Conservation (phyloP, 2,797 vertebrate species). For the Scolopax rusticola region DNA sequence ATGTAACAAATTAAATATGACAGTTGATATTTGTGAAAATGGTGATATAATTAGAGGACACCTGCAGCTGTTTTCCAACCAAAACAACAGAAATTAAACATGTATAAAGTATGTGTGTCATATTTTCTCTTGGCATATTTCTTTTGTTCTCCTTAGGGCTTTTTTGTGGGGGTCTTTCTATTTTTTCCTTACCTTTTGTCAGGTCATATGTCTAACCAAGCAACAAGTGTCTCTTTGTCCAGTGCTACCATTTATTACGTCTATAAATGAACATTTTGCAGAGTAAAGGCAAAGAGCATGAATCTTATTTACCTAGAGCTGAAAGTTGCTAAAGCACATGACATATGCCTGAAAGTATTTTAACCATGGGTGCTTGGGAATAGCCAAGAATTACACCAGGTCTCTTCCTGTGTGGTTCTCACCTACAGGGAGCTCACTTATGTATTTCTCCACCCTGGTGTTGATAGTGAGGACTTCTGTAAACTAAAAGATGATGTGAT, state of each 20-base stretch:
- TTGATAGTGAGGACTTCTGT: neutral
- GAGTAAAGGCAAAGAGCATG: conserved; percentile 25
- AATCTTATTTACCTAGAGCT: conserved; percentile 27
- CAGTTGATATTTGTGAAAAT: conserved; percentile 87
- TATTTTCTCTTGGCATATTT: conserved; percentile 68
- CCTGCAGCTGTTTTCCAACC: conserved; percentile 86
- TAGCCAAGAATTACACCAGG: neutral
- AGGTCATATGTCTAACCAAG: conserved; percentile 49
- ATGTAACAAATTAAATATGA: conserved; percentile 85
- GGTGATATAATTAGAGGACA: conserved; percentile 86
- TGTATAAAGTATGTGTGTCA: conserved; percentile 79
- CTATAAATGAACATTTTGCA: conserved; percentile 28
- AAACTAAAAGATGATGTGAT: neutral
- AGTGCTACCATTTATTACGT: conserved; percentile 14
- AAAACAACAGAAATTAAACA: conserved; percentile 87
- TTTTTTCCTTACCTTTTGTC: conserved; percentile 48
- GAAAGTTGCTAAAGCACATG: conserved; percentile 18
- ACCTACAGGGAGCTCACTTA: neutral
- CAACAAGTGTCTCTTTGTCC: conserved; percentile 60
- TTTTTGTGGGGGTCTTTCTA: neutral
- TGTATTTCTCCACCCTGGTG: neutral
- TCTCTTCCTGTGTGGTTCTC: neutral
- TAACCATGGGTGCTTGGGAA: neutral
- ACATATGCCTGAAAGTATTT: neutral
- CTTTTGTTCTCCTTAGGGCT: conserved; percentile 70